phyloP scores from a whole-genome alignment of 2,113 vertebrate genomes.

The Silurus glanis region DNA sequence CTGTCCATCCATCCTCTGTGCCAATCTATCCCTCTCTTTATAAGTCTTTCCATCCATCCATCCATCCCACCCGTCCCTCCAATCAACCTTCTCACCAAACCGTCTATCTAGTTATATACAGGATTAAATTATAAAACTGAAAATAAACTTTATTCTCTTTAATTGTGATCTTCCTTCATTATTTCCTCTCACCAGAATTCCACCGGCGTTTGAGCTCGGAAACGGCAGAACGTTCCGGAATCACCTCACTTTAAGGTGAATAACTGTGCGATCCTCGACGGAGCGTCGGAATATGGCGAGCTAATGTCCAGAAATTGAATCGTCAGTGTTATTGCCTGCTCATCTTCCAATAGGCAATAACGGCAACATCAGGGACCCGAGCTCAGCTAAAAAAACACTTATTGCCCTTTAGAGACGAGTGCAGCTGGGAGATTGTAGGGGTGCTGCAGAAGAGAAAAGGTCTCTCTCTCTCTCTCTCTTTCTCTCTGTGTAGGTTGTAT shows the following conservation, averaged over 20 bases:
- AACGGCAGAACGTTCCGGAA: not conserved
- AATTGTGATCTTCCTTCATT: not conserved
- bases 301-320: conserved; percentile 14
- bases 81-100: too few relatives aligned
- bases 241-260: not conserved
- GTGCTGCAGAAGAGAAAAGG: not conserved
- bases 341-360: conserved; percentile 18
- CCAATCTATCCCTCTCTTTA: not conserved
- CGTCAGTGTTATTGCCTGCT: conserved; percentile 20
- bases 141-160: not conserved
- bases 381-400: conserved; percentile 29
- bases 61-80: not conserved
- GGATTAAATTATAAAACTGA: not conserved
- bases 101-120: not conserved
- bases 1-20: not conserved
- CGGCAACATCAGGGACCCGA: not conserved
- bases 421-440: conserved; percentile 21
- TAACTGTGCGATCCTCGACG: not conserved
- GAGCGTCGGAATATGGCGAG: not conserved
- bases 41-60: not conserved
- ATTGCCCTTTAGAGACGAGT: conserved; percentile 27
- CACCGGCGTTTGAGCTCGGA: not conserved
- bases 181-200: not conserved
- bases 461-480: not conserved
- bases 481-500: conserved; percentile 23